phyloP scores from a whole-genome alignment of 2,888 invertebrate species.

The Chorisops tibialis region DNA sequence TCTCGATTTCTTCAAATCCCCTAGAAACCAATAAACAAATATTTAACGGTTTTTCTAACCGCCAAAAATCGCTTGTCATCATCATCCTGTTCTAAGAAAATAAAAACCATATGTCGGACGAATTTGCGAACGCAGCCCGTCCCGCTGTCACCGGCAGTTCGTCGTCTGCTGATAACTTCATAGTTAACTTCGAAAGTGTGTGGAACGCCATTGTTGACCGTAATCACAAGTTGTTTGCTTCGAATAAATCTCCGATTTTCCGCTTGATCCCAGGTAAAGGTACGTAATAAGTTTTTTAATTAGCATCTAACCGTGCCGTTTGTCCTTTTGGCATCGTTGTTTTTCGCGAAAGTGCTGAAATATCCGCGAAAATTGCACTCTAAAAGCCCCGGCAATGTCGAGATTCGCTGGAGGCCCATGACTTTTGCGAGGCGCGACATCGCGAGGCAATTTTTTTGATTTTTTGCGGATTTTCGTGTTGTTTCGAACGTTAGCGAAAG shows the following conservation, averaged over 20 bases:
- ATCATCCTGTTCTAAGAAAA: too few species aligned
- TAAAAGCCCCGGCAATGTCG: constrained; percentile 13
- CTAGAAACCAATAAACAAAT: too few species aligned
- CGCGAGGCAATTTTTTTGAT: constrained; percentile 15
- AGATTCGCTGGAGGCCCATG: constrained; percentile 28
- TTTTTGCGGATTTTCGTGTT: neutral
- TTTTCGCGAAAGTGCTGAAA: constrained; percentile 8
- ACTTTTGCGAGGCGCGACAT: constrained; percentile 6
- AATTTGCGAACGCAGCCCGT: neutral
- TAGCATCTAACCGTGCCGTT: neutral
- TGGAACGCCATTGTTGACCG: constrained; percentile 36
- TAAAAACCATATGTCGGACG: too few species aligned
- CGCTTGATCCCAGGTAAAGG: constrained; percentile 29
- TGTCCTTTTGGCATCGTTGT: neutral
- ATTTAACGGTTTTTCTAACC: neutral
- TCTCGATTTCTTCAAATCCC: too few species aligned
- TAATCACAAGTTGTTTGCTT: constrained; percentile 29
- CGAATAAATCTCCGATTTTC: constrained; percentile 31
- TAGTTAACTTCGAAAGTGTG: constrained; percentile 8
- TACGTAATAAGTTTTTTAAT: constrained; percentile 4
- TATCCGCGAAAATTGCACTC: neutral
- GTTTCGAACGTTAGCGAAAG: too few species aligned
- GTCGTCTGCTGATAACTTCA: constrained; percentile 9
- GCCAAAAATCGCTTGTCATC: neutral
- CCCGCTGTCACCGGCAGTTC: neutral